Conservation (phyloP, 2,113 vertebrate species). For the Lasiurus cinereus region DNA sequence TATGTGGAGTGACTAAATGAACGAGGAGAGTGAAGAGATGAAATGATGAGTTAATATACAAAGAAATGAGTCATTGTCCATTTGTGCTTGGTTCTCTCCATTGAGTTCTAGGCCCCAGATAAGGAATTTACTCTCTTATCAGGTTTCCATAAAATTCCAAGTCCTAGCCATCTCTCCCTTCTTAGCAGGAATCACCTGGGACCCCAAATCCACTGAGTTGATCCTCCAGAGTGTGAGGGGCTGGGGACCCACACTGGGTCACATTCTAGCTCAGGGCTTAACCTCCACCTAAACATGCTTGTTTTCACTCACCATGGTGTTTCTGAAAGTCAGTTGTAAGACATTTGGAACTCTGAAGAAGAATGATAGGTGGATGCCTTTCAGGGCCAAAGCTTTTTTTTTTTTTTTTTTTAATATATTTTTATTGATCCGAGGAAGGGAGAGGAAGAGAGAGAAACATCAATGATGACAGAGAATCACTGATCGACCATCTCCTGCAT, state of each 20-base stretch:
- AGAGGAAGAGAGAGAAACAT: too few species aligned
- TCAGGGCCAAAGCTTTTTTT: neutral
- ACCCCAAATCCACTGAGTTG: neutral
- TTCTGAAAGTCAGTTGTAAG: constrained; percentile 11
- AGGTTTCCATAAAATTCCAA: neutral
- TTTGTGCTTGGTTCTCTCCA: neutral
- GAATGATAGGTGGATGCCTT: neutral
- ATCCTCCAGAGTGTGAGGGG: neutral
- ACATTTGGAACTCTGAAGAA: neutral
- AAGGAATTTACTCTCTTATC: neutral
- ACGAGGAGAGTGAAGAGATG: neutral
- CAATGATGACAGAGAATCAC: too few species aligned
- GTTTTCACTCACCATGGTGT: neutral
- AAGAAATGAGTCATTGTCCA: neutral
- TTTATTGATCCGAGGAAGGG: too few species aligned
- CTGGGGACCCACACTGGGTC: neutral
- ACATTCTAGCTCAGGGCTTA: neutral
- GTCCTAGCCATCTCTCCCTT: neutral
- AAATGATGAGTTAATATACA: neutral
- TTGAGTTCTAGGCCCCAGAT: neutral
- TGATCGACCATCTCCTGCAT: too few species aligned
- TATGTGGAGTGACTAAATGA: neutral
- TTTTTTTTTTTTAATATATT: too few species aligned
- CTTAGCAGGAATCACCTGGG: neutral
- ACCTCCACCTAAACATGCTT: neutral